These are phyloP conservation scores for Pseudocheirus occidentalis DNA, from an alignment of 2,797 vertebrate species.

Conservation along the genomic window DNA sequence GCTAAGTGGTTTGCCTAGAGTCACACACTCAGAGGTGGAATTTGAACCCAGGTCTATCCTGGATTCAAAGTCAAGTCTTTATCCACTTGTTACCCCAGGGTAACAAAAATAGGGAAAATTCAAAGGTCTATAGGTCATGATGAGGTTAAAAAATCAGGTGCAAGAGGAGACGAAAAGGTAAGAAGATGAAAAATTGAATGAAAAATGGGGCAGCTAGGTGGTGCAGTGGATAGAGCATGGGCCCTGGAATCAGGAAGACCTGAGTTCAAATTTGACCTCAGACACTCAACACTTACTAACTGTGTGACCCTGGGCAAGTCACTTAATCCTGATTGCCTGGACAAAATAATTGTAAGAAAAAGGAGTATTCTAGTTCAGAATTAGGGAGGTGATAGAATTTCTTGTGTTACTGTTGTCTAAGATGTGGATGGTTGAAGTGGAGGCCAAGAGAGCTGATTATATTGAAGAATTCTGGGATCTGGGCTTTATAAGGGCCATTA, in stretches of 20 bases:
- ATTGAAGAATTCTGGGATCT: background rate
- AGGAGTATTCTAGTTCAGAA: background rate
- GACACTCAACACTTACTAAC: no score
- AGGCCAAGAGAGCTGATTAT: background rate
- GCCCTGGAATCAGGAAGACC: no score
- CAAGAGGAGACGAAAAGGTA: background rate
- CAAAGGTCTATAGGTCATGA: background rate
- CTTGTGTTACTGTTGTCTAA: background rate
- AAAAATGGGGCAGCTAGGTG: no score
- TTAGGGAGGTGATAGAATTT: background rate
- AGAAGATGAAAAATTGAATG: background rate
- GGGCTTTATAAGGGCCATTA: background rate
- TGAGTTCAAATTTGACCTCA: no score
- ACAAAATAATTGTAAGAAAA: background rate
- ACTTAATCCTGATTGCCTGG: no score
- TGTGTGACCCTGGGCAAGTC: no score
- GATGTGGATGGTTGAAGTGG: background rate
- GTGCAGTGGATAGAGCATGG: no score
- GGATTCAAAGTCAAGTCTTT: background rate
- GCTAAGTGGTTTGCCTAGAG: background rate
- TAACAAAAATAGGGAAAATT: background rate
- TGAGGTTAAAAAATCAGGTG: background rate
- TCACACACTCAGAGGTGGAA: background rate
- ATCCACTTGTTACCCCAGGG: background rate
- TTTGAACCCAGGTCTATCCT: background rate